A percentile compares a stretch with the other conserved stretches of the same genome.
phyloP scores from a whole-genome alignment of 2,797 vertebrate genomes.

The Helicolenus hilgendorfi region DNA sequence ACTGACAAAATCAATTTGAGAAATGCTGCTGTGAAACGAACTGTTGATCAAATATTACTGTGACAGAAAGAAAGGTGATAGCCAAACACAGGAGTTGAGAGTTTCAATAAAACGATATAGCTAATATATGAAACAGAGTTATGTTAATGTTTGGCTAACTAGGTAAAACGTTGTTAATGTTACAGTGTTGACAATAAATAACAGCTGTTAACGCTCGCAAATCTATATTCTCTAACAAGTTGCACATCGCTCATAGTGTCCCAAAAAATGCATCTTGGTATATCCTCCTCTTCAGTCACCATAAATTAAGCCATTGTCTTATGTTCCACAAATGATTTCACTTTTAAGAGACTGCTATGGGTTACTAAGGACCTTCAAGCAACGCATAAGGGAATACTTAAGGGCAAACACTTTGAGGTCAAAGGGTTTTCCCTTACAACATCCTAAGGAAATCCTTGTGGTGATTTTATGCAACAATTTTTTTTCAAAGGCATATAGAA shows the following conservation, averaged over 20 bases:
- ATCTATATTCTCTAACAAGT: no score
- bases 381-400: neutral
- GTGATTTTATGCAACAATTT: neutral
- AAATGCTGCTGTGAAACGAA: no score
- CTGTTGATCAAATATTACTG: no score
- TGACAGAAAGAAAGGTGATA: no score
- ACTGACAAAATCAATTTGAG: no score
- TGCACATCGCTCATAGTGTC: neutral
- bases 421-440: neutral
- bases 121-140: no score
- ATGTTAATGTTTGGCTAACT: no score
- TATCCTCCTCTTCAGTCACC: neutral
- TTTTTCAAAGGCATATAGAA: neutral
- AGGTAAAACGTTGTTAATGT: no score
- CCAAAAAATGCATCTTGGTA: neutral
- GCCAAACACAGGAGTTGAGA: no score
- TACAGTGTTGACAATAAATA: no score
- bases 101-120: rapidly evolving
- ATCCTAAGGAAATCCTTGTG: neutral
- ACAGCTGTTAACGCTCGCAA: no score
- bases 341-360: neutral
- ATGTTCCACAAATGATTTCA: neutral
- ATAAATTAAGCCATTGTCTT: neutral
- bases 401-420: no score
- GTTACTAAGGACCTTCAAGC: neutral